These are phyloP conservation scores for Leuciscus waleckii DNA, from an alignment of 2,797 vertebrate species.

Conservation along the genomic window DNA sequence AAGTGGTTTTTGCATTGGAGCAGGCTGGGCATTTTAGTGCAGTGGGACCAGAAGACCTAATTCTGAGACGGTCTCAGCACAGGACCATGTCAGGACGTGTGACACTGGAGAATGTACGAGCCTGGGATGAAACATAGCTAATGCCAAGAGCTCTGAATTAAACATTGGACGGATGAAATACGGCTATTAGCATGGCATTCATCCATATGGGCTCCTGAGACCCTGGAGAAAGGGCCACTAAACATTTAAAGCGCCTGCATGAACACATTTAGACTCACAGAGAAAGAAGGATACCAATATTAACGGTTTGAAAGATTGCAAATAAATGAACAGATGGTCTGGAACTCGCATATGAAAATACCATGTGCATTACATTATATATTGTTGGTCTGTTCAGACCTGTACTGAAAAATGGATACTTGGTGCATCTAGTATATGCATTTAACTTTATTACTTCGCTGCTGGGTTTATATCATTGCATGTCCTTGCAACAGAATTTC, in stretches of 20 bases:
- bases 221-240: conserved; percentile 18
- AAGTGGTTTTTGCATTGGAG: not conserved
- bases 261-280: not conserved
- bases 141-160: conserved; percentile 55
- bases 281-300: conserved; percentile 25
- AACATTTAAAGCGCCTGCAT: conserved; percentile 14
- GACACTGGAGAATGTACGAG: conserved; percentile 33
- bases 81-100: conserved; percentile 34
- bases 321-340: not conserved
- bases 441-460: conserved; percentile 5
- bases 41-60: conserved; percentile 20
- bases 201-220: conserved; percentile 21
- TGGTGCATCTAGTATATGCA: not conserved
- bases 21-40: conserved; percentile 10
- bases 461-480: not conserved
- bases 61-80: conserved; percentile 33
- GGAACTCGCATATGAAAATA: not conserved
- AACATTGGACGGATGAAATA: conserved; percentile 53
- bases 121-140: conserved; percentile 42
- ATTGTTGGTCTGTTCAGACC: not conserved
- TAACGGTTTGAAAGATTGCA: not conserved
- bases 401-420: not conserved
- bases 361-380: not conserved
- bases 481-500: conserved; percentile 20
- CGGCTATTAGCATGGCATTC: conserved; percentile 42